Evolutionary conservation across 1,140 invertebrate species (phyloP).

Genomic region (Antheraea pernyi): DNA sequence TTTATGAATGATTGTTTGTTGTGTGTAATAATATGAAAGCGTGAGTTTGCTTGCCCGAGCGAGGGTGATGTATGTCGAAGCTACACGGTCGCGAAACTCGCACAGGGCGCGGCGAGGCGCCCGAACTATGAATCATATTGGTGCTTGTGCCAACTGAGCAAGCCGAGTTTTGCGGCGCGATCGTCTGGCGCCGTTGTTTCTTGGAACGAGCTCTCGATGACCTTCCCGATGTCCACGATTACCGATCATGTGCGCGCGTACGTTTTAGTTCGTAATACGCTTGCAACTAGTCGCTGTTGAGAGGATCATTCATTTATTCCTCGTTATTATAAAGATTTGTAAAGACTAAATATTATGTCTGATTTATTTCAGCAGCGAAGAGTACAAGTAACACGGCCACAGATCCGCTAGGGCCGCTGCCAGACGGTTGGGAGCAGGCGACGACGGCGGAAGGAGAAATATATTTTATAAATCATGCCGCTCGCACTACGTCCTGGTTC

Average conservation of each 20-base stretch:
- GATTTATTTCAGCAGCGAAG: constrained; percentile 77
- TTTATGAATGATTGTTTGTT: constrained; percentile 63
- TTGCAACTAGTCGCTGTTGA: constrained; percentile 75
- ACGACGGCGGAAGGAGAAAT: constrained; percentile 95
- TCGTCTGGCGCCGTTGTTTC: constrained; percentile 52
- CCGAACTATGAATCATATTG: constrained; percentile 29
- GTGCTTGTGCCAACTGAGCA: constrained; percentile 28
- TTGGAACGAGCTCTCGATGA: constrained; percentile 48
- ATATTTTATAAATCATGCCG: constrained; percentile 98
- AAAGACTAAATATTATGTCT: constrained; percentile 36
- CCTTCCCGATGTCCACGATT: constrained; percentile 51
- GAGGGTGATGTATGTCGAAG: constrained; percentile 1
- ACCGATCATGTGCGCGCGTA: constrained; percentile 44
- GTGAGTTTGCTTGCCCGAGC: constrained; percentile 7
- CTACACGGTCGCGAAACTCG: constrained; percentile 4
- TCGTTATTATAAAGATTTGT: constrained; percentile 27
- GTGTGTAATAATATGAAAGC: constrained; percentile 23
- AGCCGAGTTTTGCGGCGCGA: constrained; percentile 25
- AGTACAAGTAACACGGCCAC: constrained; percentile 73
- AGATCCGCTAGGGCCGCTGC: constrained; percentile 88
- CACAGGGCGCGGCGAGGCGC: constrained; percentile 10
- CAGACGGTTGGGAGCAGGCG: constrained; percentile 98
- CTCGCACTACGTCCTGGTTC: constrained; percentile 97
- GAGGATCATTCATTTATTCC: constrained; percentile 45
- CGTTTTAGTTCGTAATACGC: constrained; percentile 38